Evolutionary conservation across 2,797 vertebrate genomes (phyloP).

Genomic region (Glossophaga mutica): DNA sequence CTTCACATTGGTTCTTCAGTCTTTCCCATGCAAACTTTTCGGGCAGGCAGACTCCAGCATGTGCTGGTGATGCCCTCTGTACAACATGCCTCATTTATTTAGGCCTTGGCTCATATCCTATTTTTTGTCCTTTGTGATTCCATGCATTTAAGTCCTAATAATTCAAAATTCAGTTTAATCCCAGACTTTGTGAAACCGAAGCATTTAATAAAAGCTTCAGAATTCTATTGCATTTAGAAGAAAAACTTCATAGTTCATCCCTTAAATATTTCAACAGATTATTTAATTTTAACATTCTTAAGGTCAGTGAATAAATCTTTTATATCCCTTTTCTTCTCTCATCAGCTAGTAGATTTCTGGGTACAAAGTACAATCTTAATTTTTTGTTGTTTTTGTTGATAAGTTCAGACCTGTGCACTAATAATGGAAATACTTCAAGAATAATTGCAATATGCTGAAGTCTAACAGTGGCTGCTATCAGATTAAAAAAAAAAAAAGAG

Average conservation of each 20-base stretch:
- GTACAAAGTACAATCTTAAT: background rate
- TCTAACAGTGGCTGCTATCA: background rate
- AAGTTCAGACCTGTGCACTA: background rate
- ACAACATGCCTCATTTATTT: background rate
- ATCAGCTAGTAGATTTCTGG: background rate
- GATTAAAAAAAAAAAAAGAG: slow-evolving; percentile 17
- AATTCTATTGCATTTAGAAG: background rate
- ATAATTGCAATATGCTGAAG: background rate
- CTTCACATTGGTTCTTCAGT: background rate
- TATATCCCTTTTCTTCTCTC: background rate
- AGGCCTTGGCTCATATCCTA: background rate
- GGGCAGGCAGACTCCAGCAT: background rate
- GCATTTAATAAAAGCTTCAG: background rate
- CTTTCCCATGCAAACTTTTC: background rate
- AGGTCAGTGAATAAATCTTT: background rate
- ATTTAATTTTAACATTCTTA: slow-evolving; percentile 33
- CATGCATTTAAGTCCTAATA: background rate
- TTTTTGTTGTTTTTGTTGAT: background rate
- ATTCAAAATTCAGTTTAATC: background rate
- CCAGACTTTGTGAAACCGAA: background rate
- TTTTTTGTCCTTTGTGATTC: background rate
- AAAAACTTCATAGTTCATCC: background rate
- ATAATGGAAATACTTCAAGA: slow-evolving; percentile 20
- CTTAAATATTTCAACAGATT: slow-evolving; percentile 15
- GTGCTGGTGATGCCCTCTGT: background rate